These are phyloP conservation scores for Amazona vittata DNA, from an alignment of 2,113 vertebrate species.

Conservation along the genomic window DNA sequence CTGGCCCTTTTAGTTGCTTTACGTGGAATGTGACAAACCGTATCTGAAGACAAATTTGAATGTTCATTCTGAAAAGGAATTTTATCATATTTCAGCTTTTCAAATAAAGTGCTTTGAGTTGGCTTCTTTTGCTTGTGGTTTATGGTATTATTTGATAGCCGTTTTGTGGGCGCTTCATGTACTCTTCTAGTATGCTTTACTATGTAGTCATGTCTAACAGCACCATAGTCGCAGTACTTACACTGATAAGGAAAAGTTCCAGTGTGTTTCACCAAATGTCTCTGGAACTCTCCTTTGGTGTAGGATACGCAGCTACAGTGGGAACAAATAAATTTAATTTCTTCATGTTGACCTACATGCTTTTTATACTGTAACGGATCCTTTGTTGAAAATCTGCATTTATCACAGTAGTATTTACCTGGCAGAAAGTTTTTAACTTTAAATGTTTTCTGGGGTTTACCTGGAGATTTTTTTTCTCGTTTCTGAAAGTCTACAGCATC, in stretches of 20 bases:
- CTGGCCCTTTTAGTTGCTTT: not conserved
- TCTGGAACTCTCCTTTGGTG: constrained; percentile 87
- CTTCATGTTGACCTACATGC: constrained; percentile 80
- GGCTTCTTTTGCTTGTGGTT: constrained; percentile 53
- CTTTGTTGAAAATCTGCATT: constrained; percentile 86
- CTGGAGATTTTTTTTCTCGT: not conserved
- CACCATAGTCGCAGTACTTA: constrained; percentile 89
- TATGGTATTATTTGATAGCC: not conserved
- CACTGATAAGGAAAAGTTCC: constrained; percentile 86
- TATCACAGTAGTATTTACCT: constrained; percentile 82
- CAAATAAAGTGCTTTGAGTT: constrained; percentile 44
- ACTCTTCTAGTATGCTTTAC: constrained; percentile 89
- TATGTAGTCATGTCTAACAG: constrained; percentile 88
- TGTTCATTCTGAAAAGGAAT: constrained; percentile 14
- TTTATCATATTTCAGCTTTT: constrained; percentile 6
- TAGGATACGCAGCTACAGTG: constrained; percentile 85
- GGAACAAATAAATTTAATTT: constrained; percentile 84
- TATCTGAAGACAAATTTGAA: constrained; percentile 7
- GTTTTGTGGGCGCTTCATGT: constrained; percentile 73
- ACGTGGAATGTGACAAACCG: constrained; percentile 16
- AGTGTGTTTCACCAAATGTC: constrained; percentile 87
- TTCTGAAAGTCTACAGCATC: constrained; percentile 38
- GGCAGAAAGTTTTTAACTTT: constrained; percentile 74
- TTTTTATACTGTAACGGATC: constrained; percentile 80
- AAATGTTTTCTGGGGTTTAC: constrained; percentile 49